phyloP scores from a whole-genome alignment of 2,113 vertebrate species.

The Pachyramphus minor region DNA sequence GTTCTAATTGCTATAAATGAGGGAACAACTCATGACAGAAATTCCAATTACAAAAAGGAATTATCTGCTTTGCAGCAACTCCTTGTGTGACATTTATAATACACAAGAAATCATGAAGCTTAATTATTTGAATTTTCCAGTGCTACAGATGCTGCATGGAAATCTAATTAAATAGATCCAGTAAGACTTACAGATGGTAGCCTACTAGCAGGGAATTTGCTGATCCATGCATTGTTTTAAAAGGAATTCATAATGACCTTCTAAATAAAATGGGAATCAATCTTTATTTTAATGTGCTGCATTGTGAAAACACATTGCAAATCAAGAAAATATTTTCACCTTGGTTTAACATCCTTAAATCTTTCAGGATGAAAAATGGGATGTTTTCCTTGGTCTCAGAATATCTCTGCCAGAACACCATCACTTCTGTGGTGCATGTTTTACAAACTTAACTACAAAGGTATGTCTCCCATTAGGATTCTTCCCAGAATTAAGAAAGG shows the following conservation, averaged over 20 bases:
- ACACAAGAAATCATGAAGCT: slow-evolving; percentile 71
- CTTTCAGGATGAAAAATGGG: background rate
- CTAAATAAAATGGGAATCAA: slow-evolving; percentile 40
- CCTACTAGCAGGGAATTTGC: slow-evolving; percentile 38
- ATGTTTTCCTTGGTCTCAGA: background rate
- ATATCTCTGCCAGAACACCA: background rate
- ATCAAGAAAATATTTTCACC: background rate
- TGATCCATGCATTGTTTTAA: slow-evolving; percentile 43
- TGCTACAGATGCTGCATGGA: slow-evolving; percentile 60
- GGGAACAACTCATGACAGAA: slow-evolving; percentile 67
- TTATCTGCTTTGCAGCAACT: slow-evolving; percentile 68
- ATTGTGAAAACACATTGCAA: background rate
- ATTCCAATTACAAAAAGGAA: slow-evolving; percentile 71
- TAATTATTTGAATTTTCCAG: slow-evolving; percentile 73
- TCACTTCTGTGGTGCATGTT: background rate
- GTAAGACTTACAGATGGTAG: slow-evolving; percentile 48
- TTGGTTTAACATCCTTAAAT: background rate
- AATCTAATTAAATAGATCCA: slow-evolving; percentile 73
- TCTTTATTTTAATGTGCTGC: slow-evolving; percentile 1
- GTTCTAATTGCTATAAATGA: slow-evolving; percentile 65
- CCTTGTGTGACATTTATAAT: slow-evolving; percentile 74
- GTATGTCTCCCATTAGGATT: background rate
- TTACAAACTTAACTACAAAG: background rate
- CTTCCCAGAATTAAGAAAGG: background rate
- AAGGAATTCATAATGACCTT: slow-evolving; percentile 54